phyloP scores from a whole-genome alignment of 2,113 vertebrate genomes.

The Lonchura striata region DNA sequence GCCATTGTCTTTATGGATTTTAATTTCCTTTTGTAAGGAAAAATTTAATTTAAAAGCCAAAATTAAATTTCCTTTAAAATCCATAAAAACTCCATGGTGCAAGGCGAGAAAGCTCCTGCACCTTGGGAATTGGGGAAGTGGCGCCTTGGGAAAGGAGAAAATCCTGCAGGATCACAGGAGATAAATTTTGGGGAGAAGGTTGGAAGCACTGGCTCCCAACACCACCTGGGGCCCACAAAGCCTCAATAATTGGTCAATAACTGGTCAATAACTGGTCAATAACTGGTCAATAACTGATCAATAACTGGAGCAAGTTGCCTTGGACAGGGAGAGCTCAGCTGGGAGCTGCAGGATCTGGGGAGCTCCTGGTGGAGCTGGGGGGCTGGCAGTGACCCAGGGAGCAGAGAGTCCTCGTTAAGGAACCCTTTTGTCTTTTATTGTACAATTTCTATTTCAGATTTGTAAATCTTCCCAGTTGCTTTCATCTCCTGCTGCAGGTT shows the following conservation, averaged over 20 bases:
- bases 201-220: background rate
- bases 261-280: background rate
- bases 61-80: too few species aligned
- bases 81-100: too few species aligned
- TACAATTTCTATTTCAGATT: background rate
- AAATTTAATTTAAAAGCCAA: too few species aligned
- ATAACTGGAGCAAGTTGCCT: background rate
- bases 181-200: background rate
- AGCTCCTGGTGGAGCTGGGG: background rate
- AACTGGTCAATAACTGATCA: too few species aligned
- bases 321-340: background rate
- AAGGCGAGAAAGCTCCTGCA: too few species aligned
- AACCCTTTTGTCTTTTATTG: background rate
- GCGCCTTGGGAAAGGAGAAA: too few species aligned
- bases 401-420: background rate
- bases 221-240: background rate
- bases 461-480: background rate
- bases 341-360: background rate
- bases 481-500: background rate
- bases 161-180: background rate
- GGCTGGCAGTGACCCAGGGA: background rate
- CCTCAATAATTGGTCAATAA: background rate
- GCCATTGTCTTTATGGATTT: fast-evolving
- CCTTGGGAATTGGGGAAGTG: too few species aligned
- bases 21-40: too few species aligned